Evolutionary conservation across 1,140 invertebrate species (phyloP).

Genomic region (Eurytemora carolleeae): DNA sequence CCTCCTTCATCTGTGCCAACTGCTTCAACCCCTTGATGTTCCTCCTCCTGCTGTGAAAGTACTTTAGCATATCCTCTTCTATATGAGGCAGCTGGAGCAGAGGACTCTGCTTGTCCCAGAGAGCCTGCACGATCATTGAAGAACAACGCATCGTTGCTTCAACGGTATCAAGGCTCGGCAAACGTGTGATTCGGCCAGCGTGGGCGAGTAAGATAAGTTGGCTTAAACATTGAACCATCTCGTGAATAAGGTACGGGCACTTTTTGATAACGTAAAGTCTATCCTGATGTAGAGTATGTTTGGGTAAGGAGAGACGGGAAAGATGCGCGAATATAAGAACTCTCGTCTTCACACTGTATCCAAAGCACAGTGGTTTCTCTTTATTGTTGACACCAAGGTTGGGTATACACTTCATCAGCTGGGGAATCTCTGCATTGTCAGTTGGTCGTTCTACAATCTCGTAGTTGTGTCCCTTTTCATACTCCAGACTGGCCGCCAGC

Average conservation of each 20-base stretch:
- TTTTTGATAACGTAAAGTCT: constrained; percentile 67
- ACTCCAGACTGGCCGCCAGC: constrained; percentile 82
- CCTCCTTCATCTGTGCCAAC: constrained; percentile 56
- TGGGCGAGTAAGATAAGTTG: constrained; percentile 80
- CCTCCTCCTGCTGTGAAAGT: constrained; percentile 47
- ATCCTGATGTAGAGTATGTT: constrained; percentile 59
- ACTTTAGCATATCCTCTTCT: constrained; percentile 74
- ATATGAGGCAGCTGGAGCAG: constrained; percentile 88
- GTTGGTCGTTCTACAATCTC: constrained; percentile 72
- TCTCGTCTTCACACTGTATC: constrained; percentile 91
- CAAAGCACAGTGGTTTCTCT: constrained; percentile 70
- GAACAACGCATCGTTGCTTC: constrained; percentile 94
- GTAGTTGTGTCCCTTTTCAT: constrained; percentile 76
- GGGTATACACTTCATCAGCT: constrained; percentile 72
- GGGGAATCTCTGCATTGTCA: constrained; percentile 84
- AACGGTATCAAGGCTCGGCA: constrained; percentile 80
- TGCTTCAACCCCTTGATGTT: constrained; percentile 66
- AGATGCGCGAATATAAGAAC: constrained; percentile 86
- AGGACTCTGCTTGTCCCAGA: constrained; percentile 84
- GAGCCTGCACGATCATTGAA: constrained; percentile 86
- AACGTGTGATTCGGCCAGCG: constrained; percentile 52
- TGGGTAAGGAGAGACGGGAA: constrained; percentile 53
- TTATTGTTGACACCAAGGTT: constrained; percentile 88
- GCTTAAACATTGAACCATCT: constrained; percentile 88
- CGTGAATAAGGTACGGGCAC: constrained; percentile 85